Percentiles rank a stretch among this genome's conserved stretches.
Evolutionary conservation across 2,888 invertebrate species (phyloP).

Genomic region (Cordilura impudica): DNA sequence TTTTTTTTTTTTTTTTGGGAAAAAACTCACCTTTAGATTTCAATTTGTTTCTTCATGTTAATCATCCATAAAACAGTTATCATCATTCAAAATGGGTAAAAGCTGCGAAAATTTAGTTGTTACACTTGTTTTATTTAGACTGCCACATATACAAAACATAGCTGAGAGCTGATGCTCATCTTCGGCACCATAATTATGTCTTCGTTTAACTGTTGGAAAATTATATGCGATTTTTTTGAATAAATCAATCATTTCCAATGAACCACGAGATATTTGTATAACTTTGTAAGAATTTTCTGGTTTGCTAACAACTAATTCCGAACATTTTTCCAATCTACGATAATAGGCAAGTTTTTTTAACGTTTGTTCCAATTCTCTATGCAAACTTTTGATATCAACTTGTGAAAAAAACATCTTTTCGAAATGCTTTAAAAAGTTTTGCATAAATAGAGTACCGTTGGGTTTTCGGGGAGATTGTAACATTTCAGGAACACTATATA

Average conservation of each 20-base stretch:
- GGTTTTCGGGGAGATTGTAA: background rate
- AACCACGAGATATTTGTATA: background rate
- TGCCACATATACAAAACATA: constrained; percentile 12
- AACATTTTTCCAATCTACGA: background rate
- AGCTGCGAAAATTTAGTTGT: background rate
- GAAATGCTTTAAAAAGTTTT: constrained; percentile 1
- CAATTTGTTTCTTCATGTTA: too few species aligned
- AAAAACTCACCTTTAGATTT: too few species aligned
- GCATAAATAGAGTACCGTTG: constrained; percentile 2
- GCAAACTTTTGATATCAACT: background rate
- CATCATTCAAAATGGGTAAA: background rate
- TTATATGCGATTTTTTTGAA: background rate
- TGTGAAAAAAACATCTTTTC: background rate
- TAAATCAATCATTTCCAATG: background rate
- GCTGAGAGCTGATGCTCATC: background rate
- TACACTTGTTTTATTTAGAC: background rate
- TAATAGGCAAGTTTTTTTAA: background rate
- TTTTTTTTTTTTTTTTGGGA: too few species aligned
- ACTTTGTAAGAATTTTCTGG: background rate
- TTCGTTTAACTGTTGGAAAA: background rate
- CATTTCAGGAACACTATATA: constrained; percentile 5
- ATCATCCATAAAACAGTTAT: background rate
- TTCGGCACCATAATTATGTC: background rate
- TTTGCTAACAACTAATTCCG: background rate
- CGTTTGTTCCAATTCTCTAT: background rate